Evolutionary conservation across 2,888 invertebrate species (phyloP).

Genomic region (Holacanthella duospinosa): DNA sequence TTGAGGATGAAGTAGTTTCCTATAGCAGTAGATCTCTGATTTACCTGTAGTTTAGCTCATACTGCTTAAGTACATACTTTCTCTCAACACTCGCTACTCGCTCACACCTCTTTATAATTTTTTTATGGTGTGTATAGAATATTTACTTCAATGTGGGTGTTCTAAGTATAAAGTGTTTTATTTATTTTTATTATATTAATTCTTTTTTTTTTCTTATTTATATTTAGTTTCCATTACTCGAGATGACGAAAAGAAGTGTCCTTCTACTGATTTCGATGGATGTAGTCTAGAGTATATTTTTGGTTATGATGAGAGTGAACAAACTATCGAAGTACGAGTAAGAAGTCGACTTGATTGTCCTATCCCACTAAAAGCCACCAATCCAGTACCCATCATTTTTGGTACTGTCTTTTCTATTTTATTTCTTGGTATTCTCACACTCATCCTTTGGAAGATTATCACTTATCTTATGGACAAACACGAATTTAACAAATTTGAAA

Average conservation of each 20-base stretch:
- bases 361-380: not conserved
- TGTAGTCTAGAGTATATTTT: not conserved
- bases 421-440: constrained; percentile 78
- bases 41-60: too few relatives aligned
- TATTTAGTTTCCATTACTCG: not conserved
- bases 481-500: constrained; percentile 91
- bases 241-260: not conserved
- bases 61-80: too few relatives aligned
- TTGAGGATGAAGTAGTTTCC: too few relatives aligned
- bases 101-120: too few relatives aligned
- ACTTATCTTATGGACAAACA: constrained; percentile 93
- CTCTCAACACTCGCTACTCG: too few relatives aligned
- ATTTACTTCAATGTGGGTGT: too few relatives aligned
- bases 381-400: constrained; percentile 41
- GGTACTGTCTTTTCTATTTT: constrained; percentile 96
- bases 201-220: not conserved
- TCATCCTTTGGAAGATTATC: constrained; percentile 92
- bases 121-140: too few relatives aligned
- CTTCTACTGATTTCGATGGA: not conserved
- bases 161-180: too few relatives aligned
- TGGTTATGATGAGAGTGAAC: not conserved
- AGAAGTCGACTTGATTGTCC: not conserved
- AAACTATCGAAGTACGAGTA: not conserved
- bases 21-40: too few relatives aligned
- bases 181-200: not conserved